phyloP scores from a whole-genome alignment of 2,797 vertebrate species.

The Tangara arthus region DNA sequence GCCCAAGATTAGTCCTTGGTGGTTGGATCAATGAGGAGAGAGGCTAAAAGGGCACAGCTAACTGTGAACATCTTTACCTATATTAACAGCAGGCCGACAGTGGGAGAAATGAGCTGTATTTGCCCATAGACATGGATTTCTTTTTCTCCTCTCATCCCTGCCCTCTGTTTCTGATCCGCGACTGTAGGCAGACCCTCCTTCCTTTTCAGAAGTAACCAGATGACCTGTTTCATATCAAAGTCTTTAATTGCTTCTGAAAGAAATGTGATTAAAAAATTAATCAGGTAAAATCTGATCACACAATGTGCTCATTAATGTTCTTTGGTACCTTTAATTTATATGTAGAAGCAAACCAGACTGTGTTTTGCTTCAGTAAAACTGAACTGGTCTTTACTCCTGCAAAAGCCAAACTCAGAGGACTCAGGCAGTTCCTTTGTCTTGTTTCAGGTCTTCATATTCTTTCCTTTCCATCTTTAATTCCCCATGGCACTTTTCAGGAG shows the following conservation, averaged over 20 bases:
- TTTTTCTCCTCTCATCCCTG: neutral
- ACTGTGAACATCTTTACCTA: neutral
- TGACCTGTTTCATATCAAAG: neutral
- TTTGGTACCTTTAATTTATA: neutral
- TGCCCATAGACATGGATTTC: neutral
- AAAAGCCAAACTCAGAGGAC: neutral
- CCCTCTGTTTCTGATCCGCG: neutral
- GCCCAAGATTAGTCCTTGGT: neutral
- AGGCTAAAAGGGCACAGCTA: neutral
- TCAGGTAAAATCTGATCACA: neutral
- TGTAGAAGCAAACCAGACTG: neutral
- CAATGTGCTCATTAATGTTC: neutral
- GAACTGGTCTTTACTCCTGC: neutral
- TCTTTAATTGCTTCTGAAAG: slow-evolving; percentile 1
- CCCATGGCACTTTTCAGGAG: neutral
- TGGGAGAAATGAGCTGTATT: neutral
- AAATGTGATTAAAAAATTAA: neutral
- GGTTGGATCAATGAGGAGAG: neutral
- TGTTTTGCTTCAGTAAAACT: neutral
- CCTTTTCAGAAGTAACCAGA: neutral
- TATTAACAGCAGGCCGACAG: neutral
- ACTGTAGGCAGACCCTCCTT: neutral
- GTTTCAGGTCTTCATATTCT: neutral
- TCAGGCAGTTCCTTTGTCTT: neutral
- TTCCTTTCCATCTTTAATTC: neutral